phyloP scores from a whole-genome alignment of 2,113 vertebrate genomes.

The Lepisosteus oculatus region DNA sequence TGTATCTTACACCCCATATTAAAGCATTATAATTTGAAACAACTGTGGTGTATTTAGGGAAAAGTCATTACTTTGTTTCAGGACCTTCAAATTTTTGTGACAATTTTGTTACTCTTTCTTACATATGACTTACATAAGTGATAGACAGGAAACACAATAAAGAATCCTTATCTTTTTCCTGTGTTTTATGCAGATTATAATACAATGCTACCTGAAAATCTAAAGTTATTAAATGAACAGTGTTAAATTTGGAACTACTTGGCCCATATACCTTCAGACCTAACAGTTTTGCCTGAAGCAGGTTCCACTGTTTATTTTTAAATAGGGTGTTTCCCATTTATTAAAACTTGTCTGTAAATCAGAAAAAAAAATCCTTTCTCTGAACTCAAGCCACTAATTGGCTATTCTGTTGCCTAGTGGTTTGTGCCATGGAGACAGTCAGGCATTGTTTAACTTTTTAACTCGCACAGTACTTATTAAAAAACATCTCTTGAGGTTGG shows the following conservation, averaged over 20 bases:
- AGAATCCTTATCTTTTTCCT: no score
- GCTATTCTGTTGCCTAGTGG: constrained; percentile 25
- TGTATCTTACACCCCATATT: no score
- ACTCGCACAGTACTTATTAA: constrained; percentile 32
- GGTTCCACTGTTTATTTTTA: constrained; percentile 23
- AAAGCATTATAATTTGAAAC: no score
- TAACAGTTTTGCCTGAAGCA: constrained; percentile 10
- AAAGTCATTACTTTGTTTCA: no score
- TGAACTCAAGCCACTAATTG: constrained; percentile 26
- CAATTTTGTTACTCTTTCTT: no score
- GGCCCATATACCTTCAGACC: background rate
- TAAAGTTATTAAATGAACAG: background rate
- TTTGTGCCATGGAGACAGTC: constrained; percentile 36
- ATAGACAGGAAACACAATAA: no score
- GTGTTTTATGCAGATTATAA: no score
- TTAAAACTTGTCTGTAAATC: constrained; percentile 10
- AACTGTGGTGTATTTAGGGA: no score
- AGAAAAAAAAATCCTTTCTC: constrained; percentile 13
- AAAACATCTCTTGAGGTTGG: constrained; percentile 37
- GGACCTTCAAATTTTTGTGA: no score
- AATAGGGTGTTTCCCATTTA: constrained; percentile 17
- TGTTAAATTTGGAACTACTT: constrained; percentile 4
- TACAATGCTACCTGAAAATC: background rate
- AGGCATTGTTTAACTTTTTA: constrained; percentile 44
- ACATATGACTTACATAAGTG: no score